phyloP scores from a whole-genome alignment of 2,888 invertebrate genomes.

The Parnassius smintheus region DNA sequence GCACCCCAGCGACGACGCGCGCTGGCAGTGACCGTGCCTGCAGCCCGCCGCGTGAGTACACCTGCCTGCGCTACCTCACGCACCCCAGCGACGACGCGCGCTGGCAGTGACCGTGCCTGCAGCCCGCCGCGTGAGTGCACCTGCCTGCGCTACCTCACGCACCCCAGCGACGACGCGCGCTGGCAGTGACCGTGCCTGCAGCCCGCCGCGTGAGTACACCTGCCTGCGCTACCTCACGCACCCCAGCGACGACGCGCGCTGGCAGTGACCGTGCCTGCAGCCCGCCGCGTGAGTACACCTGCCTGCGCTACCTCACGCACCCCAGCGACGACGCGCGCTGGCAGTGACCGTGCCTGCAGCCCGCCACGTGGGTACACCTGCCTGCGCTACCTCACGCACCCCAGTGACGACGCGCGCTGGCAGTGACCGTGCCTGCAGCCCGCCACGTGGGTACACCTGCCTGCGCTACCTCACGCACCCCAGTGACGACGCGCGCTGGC shows the following conservation, averaged over 20 bases:
- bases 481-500: conserved; percentile 57
- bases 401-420: too few species aligned
- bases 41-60: neutral
- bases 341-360: conserved; percentile 32
- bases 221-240: conserved; percentile 65
- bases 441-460: neutral
- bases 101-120: conserved; percentile 22
- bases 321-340: conserved; percentile 58
- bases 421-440: conserved; percentile 16
- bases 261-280: conserved; percentile 20
- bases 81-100: too few species aligned
- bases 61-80: conserved; percentile 59
- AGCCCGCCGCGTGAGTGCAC: neutral
- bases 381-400: conserved; percentile 66
- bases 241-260: too few species aligned
- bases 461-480: conserved; percentile 60
- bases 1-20: too few species aligned
- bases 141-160: conserved; percentile 54
- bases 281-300: neutral
- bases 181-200: conserved; percentile 36
- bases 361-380: neutral
- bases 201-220: neutral
- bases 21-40: conserved; percentile 34
- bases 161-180: conserved; percentile 60
- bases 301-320: conserved; percentile 59